phyloP scores from a whole-genome alignment of 2,888 invertebrate genomes.

The Heliconius charithonia region DNA sequence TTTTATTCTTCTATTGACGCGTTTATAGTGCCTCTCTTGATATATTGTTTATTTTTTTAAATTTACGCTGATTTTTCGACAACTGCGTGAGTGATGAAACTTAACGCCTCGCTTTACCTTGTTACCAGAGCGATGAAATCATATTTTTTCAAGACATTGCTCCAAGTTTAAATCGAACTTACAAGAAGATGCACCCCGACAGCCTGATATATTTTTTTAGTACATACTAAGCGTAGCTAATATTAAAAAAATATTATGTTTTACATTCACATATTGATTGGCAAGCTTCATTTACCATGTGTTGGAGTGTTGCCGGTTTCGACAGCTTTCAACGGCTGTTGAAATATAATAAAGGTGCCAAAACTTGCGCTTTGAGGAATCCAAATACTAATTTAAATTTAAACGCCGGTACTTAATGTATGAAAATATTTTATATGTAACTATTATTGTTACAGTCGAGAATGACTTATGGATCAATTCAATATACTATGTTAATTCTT shows the following conservation, averaged over 20 bases:
- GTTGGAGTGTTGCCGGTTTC: conserved; percentile 41
- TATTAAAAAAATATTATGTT: conserved; percentile 4
- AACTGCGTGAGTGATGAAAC: too few relatives aligned
- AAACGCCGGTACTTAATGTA: not conserved
- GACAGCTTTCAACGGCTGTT: conserved; percentile 29
- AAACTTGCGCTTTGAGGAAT: conserved; percentile 33
- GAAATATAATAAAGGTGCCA: conserved; percentile 43
- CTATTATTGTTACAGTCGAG: not conserved
- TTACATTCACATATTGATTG: conserved; percentile 32
- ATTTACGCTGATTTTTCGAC: too few relatives aligned
- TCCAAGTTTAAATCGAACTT: too few relatives aligned
- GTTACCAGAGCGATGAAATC: too few relatives aligned
- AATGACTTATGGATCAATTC: too few relatives aligned
- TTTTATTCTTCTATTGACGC: not conserved
- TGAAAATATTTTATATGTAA: not conserved
- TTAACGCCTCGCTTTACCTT: too few relatives aligned
- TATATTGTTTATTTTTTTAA: too few relatives aligned
- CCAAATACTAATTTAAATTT: conserved; percentile 30
- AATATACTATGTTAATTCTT: too few relatives aligned
- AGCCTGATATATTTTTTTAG: not conserved
- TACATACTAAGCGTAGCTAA: not conserved
- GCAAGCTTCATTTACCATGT: conserved; percentile 34
- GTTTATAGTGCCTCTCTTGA: not conserved
- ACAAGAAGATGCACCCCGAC: too few relatives aligned
- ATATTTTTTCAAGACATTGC: too few relatives aligned